Percentiles rank a stretch among this genome's conserved stretches.
Conservation (phyloP, 2,888 invertebrate genomes). For the Lamellibrachia columna region DNA sequence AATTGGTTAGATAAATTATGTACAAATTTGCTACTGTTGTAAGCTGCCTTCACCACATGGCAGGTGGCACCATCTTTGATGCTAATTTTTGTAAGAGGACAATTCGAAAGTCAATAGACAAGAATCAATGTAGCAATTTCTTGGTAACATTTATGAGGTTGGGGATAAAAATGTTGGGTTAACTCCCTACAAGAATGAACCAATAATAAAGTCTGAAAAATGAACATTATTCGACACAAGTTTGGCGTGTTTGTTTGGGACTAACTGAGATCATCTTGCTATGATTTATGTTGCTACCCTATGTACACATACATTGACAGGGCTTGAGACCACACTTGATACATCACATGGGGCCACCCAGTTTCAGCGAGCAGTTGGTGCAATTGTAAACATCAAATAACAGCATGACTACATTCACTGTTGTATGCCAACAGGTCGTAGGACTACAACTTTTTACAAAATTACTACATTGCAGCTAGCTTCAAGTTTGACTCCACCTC, state of each 20-base stretch:
- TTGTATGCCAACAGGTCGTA: background rate
- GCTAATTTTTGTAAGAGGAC: too few species aligned
- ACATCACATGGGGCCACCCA: background rate
- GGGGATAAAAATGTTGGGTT: background rate
- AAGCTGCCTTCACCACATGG: background rate
- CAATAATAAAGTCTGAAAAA: background rate
- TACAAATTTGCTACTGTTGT: background rate
- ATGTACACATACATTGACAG: background rate
- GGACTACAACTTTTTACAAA: background rate
- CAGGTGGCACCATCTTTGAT: background rate
- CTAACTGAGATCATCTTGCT: background rate
- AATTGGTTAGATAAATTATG: background rate
- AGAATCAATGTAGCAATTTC: background rate
- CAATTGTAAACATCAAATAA: background rate
- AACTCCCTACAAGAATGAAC: too few species aligned
- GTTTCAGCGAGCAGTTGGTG: background rate
- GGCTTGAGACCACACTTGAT: background rate
- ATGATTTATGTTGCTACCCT: background rate
- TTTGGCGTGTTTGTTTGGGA: background rate
- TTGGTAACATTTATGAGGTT: slow-evolving; percentile 5
- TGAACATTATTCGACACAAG: background rate
- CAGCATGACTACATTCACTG: background rate
- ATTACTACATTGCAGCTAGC: background rate
- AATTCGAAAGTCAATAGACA: too few species aligned
- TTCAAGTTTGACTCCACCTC: background rate